Percentiles rank a stretch among this genome's conserved stretches.
These are phyloP conservation scores for Coilia nasus DNA, from an alignment of 2,797 vertebrate species.

Conservation along the genomic window DNA sequence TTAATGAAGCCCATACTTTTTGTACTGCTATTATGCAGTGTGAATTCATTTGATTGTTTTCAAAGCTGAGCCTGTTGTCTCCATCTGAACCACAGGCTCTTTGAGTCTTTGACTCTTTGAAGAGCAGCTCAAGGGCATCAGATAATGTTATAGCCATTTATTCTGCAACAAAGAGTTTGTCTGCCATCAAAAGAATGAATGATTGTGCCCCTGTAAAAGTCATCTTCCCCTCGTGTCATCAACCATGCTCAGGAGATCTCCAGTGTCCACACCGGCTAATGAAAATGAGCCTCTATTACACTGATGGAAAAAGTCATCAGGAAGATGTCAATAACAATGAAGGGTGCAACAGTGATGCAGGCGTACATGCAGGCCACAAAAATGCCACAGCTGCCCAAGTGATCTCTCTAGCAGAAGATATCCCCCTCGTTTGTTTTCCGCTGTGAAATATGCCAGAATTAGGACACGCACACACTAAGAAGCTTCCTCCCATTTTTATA, in stretches of 20 bases:
- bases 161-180: slow-evolving; percentile 27
- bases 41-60: slow-evolving; percentile 11
- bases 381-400: not conserved
- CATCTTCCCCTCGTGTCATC: slow-evolving; percentile 13
- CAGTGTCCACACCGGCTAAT: slow-evolving; percentile 19
- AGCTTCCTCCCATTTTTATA: not conserved
- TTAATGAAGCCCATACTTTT: not conserved
- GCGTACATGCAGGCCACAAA: not conserved
- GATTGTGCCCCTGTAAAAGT: slow-evolving; percentile 14
- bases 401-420: not conserved
- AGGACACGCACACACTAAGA: not conserved
- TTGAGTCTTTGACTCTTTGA: not conserved
- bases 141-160: slow-evolving; percentile 25
- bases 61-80: slow-evolving; percentile 9
- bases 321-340: slow-evolving; percentile 26
- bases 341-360: not conserved
- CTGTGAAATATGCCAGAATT: slow-evolving; percentile 18
- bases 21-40: not conserved
- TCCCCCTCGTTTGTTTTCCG: not conserved
- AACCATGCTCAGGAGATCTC: not conserved
- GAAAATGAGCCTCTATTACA: slow-evolving; percentile 25
- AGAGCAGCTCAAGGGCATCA: slow-evolving; percentile 26
- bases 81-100: not conserved
- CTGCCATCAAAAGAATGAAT: slow-evolving; percentile 19
- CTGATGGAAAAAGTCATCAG: slow-evolving; percentile 25